Conservation (phyloP, 2,888 invertebrate genomes). For the Philaethria dido region DNA sequence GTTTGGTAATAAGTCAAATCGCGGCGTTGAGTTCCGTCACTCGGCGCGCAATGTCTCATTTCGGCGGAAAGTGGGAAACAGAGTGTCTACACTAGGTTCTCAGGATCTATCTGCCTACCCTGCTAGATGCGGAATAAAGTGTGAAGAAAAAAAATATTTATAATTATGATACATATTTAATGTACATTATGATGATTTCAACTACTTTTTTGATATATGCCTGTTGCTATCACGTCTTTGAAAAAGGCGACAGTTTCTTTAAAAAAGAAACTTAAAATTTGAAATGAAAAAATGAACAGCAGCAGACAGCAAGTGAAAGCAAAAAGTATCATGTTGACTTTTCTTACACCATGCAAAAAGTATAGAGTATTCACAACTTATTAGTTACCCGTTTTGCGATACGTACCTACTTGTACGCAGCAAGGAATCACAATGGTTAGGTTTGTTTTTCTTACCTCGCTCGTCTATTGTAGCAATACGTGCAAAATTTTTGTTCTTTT, state of each 20-base stretch:
- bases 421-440: background rate
- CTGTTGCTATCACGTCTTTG: no score
- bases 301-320: background rate
- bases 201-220: no score
- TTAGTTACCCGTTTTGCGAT: background rate
- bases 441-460: background rate
- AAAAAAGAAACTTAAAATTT: background rate
- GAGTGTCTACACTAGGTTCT: no score
- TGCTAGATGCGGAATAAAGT: no score
- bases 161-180: no score
- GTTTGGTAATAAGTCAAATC: no score
- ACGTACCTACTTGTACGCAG: background rate
- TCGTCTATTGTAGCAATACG: background rate
- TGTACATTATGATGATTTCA: no score
- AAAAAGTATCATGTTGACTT: background rate
- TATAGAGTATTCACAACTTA: background rate
- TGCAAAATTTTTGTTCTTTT: background rate
- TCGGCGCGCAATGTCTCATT: no score
- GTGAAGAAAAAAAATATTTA: no score
- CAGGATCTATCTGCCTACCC: no score
- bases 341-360: background rate
- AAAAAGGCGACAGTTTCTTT: background rate
- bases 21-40: no score
- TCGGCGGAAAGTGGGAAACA: no score
- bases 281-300: background rate